Evolutionary conservation across 2,888 invertebrate species (phyloP).

Genomic region (Apoda limacodes): DNA sequence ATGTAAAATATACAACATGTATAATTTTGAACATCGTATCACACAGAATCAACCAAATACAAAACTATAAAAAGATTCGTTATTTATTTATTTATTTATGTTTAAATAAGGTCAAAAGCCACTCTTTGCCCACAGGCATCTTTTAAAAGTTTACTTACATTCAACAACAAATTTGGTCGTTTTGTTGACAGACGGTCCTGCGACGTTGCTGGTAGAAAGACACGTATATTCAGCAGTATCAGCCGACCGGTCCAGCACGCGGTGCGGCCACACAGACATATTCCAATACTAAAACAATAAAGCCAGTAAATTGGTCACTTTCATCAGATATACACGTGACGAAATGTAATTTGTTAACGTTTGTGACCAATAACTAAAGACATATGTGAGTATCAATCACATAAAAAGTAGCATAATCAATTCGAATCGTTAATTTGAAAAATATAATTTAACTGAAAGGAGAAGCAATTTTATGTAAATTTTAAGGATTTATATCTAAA

Average conservation of each 20-base stretch:
- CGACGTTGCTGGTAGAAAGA: slow-evolving; percentile 80
- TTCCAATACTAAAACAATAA: slow-evolving; percentile 91
- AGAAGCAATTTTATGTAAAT: no score
- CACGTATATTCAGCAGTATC: slow-evolving; percentile 89
- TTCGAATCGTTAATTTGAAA: no score
- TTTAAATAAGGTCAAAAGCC: not conserved
- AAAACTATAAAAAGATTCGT: not conserved
- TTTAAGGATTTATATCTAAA: no score
- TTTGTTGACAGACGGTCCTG: slow-evolving; percentile 85
- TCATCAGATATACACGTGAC: no score
- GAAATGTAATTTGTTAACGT: no score
- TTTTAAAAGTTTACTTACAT: slow-evolving; percentile 73
- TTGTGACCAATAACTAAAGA: no score
- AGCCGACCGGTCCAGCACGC: slow-evolving; percentile 78
- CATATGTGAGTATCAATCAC: no score
- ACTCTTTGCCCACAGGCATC: not conserved
- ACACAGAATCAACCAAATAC: not conserved
- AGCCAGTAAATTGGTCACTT: no score
- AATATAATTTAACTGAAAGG: no score
- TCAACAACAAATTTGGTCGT: slow-evolving; percentile 89
- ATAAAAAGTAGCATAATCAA: no score
- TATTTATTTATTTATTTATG: not conserved
- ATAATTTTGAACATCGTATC: no score
- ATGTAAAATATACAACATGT: no score
- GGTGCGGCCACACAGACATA: slow-evolving; percentile 85